A percentile compares a stretch with the other conserved stretches of the same genome.
Conservation (phyloP, 2,888 invertebrate species). For the Petrolisthes cinctipes region DNA sequence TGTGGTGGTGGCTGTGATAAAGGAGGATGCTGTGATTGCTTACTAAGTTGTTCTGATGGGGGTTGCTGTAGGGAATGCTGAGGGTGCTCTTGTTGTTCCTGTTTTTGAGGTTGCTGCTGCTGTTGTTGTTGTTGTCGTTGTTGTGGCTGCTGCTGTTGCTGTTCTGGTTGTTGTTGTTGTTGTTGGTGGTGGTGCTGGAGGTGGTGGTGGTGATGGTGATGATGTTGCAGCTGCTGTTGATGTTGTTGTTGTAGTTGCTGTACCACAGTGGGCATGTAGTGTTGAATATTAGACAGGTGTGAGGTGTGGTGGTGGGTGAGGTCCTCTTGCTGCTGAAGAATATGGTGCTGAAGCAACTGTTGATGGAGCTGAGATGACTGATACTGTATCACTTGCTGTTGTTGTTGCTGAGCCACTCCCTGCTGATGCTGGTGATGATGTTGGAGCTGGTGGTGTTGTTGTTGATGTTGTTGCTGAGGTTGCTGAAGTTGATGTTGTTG, state of each 20-base stretch:
- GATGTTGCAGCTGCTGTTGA: constrained; percentile 28
- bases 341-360: constrained; percentile 37
- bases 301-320: constrained; percentile 33
- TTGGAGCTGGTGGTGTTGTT: constrained; percentile 34
- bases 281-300: constrained; percentile 20
- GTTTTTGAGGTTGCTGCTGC: constrained; percentile 29
- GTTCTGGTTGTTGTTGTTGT: constrained; percentile 24
- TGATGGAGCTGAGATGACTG: constrained; percentile 43
- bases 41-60: constrained; percentile 8
- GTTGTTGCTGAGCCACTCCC: constrained; percentile 26
- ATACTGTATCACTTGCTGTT: constrained; percentile 24
- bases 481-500: constrained; percentile 35
- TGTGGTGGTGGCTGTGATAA: constrained; percentile 29
- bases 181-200: constrained; percentile 34
- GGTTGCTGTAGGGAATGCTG: constrained; percentile 38
- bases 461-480: constrained; percentile 31
- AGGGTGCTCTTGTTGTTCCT: not conserved
- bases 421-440: constrained; percentile 38
- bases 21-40: constrained; percentile 16
- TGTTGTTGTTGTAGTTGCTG: constrained; percentile 47
- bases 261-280: constrained; percentile 7
- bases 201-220: constrained; percentile 29
- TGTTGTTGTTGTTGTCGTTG: constrained; percentile 26
- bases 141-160: constrained; percentile 21
- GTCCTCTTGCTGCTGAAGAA: constrained; percentile 19